phyloP scores from a whole-genome alignment of 2,113 vertebrate species.

The Cynocephalus volans region DNA sequence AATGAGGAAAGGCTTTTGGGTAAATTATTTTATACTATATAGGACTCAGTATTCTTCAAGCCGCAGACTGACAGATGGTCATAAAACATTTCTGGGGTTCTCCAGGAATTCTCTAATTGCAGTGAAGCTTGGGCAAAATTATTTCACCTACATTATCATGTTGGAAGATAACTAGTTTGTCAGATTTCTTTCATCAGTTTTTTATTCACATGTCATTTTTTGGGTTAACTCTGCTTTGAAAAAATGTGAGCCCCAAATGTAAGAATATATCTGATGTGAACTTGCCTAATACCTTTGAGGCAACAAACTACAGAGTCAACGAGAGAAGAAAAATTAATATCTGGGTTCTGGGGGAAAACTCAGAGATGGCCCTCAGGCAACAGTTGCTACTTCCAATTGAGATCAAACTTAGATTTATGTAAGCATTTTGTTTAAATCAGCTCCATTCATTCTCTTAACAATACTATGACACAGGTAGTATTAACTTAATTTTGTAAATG shows the following conservation, averaged over 20 bases:
- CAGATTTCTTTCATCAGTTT: background rate
- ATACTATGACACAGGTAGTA: background rate
- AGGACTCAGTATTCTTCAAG: background rate
- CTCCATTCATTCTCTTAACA: background rate
- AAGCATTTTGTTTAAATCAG: background rate
- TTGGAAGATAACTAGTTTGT: background rate
- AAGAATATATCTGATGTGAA: background rate
- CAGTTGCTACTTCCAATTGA: background rate
- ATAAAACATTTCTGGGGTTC: background rate
- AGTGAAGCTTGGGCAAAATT: background rate
- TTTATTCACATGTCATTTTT: background rate
- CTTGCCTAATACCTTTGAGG: background rate
- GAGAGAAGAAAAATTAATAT: constrained; percentile 11
- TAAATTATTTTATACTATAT: constrained; percentile 2
- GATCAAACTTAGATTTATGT: constrained; percentile 9
- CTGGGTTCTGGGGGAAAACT: background rate
- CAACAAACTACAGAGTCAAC: background rate
- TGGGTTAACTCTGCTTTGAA: background rate
- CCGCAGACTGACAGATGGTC: background rate
- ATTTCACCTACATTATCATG: background rate
- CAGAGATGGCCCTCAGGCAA: background rate
- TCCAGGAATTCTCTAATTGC: background rate
- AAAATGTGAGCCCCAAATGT: background rate
- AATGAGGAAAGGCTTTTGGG: background rate
- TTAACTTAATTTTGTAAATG: background rate